These are phyloP conservation scores for Belonocnema kinseyi DNA, from an alignment of 1,140 invertebrate genomes.

Conservation along the genomic window DNA sequence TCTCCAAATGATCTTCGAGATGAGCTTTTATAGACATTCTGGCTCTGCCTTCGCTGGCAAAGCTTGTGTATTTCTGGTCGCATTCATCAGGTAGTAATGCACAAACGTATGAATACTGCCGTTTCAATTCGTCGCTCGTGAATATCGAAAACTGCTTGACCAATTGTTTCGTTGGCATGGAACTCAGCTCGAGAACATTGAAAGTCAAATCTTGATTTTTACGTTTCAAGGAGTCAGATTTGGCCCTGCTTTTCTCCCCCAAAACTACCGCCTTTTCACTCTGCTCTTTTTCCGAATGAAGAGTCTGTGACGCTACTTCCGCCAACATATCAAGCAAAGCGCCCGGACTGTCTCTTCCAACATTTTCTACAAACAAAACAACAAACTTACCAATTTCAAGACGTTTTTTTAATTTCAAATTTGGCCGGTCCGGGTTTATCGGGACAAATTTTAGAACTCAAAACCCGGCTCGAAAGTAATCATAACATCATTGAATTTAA, in stretches of 20 bases:
- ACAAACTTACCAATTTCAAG: conserved; percentile 10
- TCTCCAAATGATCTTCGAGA: conserved; percentile 74
- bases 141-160: conserved; percentile 78
- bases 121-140: conserved; percentile 77
- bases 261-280: conserved; percentile 54
- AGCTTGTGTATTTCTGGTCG: conserved; percentile 76
- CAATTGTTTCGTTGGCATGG: conserved; percentile 76
- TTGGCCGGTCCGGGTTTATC: too few relatives aligned
- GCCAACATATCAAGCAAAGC: conserved; percentile 75
- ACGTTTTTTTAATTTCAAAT: too few relatives aligned
- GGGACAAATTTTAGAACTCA: too few relatives aligned
- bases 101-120: conserved; percentile 78
- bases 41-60: conserved; percentile 78
- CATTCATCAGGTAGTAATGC: conserved; percentile 72
- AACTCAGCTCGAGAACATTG: conserved; percentile 73
- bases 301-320: conserved; percentile 75
- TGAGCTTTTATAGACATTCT: conserved; percentile 77
- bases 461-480: too few relatives aligned
- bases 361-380: conserved; percentile 56
- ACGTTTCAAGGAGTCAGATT: conserved; percentile 52
- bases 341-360: conserved; percentile 67
- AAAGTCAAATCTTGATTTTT: conserved; percentile 64
- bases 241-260: conserved; percentile 53
- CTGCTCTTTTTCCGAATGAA: conserved; percentile 71
- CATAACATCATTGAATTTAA: too few relatives aligned